Percentiles rank a stretch among this genome's conserved stretches.
Conservation (phyloP, 2,797 vertebrate genomes). For the Pagetopsis macropterus region DNA sequence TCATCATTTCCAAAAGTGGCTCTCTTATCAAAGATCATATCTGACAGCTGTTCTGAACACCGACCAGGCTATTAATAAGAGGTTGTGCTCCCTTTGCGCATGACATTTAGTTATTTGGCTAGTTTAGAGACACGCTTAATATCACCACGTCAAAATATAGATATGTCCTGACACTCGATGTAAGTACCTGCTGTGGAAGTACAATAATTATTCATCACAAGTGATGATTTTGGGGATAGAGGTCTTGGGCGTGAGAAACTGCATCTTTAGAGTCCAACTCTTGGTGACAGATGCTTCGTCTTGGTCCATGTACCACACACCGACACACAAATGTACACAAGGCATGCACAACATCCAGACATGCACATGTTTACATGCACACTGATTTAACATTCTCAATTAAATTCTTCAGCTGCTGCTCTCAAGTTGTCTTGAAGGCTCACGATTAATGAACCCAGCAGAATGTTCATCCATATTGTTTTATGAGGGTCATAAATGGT, state of each 20-base stretch:
- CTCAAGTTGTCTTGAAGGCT: constrained; percentile 26
- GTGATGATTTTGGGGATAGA: constrained; percentile 46
- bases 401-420: constrained; percentile 37
- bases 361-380: constrained; percentile 8
- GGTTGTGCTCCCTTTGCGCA: constrained; percentile 22
- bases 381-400: constrained; percentile 41
- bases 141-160: constrained; percentile 12
- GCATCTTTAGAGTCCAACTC: constrained; percentile 51
- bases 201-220: constrained; percentile 55
- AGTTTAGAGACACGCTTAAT: constrained; percentile 3
- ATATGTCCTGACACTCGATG: background rate
- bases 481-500: background rate
- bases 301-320: constrained; percentile 2
- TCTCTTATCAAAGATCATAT: constrained; percentile 40
- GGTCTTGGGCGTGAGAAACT: constrained; percentile 57
- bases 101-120: constrained; percentile 34
- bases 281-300: constrained; percentile 40
- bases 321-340: background rate
- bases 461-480: constrained; percentile 1
- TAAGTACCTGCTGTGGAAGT: constrained; percentile 63
- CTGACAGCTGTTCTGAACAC: constrained; percentile 55
- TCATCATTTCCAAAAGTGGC: constrained; percentile 51
- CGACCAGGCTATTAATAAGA: constrained; percentile 22
- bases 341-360: constrained; percentile 10
- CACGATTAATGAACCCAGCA: background rate